Conservation (phyloP, 2,797 vertebrate species). For the Phrynocephalus forsythii region DNA sequence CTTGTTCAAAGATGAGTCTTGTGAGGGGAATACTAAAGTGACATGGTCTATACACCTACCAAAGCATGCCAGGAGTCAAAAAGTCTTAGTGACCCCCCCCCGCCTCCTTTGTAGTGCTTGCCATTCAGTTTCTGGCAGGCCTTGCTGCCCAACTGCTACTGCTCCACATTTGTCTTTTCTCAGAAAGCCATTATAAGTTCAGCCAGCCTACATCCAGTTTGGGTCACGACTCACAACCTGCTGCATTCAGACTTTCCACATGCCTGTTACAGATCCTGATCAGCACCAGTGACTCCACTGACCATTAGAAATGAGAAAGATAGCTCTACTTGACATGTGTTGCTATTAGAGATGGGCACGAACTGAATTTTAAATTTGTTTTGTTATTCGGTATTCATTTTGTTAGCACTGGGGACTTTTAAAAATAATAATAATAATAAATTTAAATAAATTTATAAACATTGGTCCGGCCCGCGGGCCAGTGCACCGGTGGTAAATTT, state of each 20-base stretch:
- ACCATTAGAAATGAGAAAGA: slow-evolving; percentile 83
- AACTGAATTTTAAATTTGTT: too few species aligned
- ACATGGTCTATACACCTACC: slow-evolving; percentile 81
- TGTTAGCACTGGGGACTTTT: too few species aligned
- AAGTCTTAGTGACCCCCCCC: slow-evolving; percentile 67
- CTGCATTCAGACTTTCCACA: slow-evolving; percentile 78
- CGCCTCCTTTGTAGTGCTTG: slow-evolving; percentile 76
- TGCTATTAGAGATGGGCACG: slow-evolving; percentile 46
- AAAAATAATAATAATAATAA: too few species aligned
- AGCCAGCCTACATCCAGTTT: slow-evolving; percentile 74
- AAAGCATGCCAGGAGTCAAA: slow-evolving; percentile 78
- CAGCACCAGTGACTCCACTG: slow-evolving; percentile 78
- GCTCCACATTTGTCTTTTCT: slow-evolving; percentile 70
- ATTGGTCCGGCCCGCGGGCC: too few species aligned
- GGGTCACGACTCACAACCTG: slow-evolving; percentile 86
- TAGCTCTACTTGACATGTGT: slow-evolving; percentile 84
- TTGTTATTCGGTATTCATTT: too few species aligned
- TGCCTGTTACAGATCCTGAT: slow-evolving; percentile 82
- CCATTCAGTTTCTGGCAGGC: slow-evolving; percentile 72
- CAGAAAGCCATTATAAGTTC: slow-evolving; percentile 72
- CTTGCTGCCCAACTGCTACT: slow-evolving; percentile 70
- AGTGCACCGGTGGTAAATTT: too few species aligned
- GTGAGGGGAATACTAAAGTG: slow-evolving; percentile 80
- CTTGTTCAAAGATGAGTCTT: slow-evolving; percentile 79
- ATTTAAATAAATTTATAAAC: too few species aligned